Evolutionary conservation across 1,140 invertebrate species (phyloP).

Genomic region (Polypedilum pembai): DNA sequence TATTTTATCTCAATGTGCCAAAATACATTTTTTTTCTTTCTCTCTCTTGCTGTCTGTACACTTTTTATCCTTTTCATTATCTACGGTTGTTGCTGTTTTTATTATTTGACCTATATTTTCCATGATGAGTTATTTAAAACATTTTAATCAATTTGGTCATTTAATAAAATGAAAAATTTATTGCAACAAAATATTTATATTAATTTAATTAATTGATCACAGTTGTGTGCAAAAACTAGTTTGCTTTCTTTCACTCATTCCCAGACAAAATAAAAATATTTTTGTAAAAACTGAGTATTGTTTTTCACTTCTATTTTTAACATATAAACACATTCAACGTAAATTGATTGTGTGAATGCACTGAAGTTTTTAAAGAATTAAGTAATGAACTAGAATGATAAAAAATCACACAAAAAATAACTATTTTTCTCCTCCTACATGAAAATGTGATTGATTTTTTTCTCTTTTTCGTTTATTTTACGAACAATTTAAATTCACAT

Average conservation of each 20-base stretch:
- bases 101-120: not conserved
- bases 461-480: not conserved
- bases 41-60: not conserved
- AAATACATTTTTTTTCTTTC: not conserved
- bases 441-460: slow-evolving; percentile 5
- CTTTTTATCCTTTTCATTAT: not conserved
- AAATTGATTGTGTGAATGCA: not conserved
- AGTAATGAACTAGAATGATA: not conserved
- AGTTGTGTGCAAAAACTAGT: not conserved
- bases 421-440: not conserved
- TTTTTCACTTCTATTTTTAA: not conserved
- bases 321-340: not conserved
- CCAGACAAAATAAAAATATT: too few species aligned
- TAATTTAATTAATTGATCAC: slow-evolving; percentile 19
- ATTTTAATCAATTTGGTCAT: too few species aligned
- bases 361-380: not conserved
- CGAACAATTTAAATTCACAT: not conserved
- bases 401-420: not conserved
- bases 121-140: not conserved
- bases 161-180: slow-evolving; percentile 8
- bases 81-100: not conserved
- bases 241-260: too few species aligned
- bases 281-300: not conserved
- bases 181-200: not conserved
- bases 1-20: too few species aligned